Base-by-base conservation (phyloP, 2,888 invertebrate genomes). In the Metacarcinus magister region DNA sequence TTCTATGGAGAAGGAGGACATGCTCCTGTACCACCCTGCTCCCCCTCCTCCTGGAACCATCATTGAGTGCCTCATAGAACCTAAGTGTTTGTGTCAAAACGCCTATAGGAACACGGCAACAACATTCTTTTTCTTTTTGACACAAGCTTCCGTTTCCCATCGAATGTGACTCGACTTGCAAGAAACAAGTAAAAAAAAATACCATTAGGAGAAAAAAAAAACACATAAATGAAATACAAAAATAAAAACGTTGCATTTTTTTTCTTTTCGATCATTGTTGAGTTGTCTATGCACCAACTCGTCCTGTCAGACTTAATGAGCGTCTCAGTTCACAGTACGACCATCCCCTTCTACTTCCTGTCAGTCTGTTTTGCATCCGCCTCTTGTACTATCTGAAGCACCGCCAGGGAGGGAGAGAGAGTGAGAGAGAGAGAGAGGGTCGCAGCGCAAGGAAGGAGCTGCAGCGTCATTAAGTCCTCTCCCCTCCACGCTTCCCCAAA, bases 371-470 rank as follows among this genome's bases (percentile, higher is more conserved):
- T 67, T n/a, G 67, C 67, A n/a, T n/a, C 23, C 67, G 16, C 67
- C 67, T 4, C 67, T n/a, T 67, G 19, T 23, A 67, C 23, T 23
- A 67, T 23, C 67, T 67, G n/a, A 67, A 5, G n/a, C 67, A 23
- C 67, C 67, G 67, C 67, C n/a, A 67, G 75, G 5, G n/a, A 75
- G 75, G 28, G 75, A 82, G 82, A 82, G 67, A 67, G 67, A 82
- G 67, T 4, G 67, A 67, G 67, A 67, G 67, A 67, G 67, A 67
- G 67, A 67, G 82, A 82, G 16, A 32, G 13, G 82, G 82, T 82
- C 32, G 23, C 67, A 67, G 7, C 54, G 16, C n/a, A 23, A 67
- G 67, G n/a, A 67, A 67, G n/a, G 67, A 67, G n/a, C n/a, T 67
- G 67, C 23, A 67, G 67, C 67, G 67, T 67, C 54, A 54, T 19